Conservation (phyloP, 2,113 vertebrate genomes). For the Chaetura pelagica region DNA sequence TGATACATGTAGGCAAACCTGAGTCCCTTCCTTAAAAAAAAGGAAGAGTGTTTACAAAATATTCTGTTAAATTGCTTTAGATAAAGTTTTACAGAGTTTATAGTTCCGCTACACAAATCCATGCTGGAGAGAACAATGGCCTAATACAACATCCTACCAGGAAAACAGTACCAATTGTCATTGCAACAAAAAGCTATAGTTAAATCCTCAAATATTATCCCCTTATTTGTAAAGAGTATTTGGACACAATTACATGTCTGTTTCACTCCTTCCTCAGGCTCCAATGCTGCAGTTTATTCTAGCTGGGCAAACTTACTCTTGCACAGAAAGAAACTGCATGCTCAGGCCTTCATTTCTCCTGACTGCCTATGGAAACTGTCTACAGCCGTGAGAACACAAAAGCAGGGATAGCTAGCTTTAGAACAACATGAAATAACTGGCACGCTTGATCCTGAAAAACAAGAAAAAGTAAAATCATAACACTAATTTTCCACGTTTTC, state of each 20-base stretch:
- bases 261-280: neutral
- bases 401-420: neutral
- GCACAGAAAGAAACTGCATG: slow-evolving; percentile 21
- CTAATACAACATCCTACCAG: neutral
- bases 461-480: neutral
- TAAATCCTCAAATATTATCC: slow-evolving; percentile 12
- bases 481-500: neutral
- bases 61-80: neutral
- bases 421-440: neutral
- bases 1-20: neutral
- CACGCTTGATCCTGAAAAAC: neutral
- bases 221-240: neutral
- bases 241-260: neutral
- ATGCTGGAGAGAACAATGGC: neutral
- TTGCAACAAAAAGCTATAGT: neutral
- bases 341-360: neutral
- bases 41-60: neutral
- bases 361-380: neutral
- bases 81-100: neutral
- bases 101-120: slow-evolving; percentile 1
- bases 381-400: neutral
- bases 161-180: neutral
- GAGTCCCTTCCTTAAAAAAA: neutral
- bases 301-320: neutral
- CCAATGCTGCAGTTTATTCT: neutral